Conservation (phyloP, 2,888 invertebrate genomes). For the Micoletzkya japonica region DNA sequence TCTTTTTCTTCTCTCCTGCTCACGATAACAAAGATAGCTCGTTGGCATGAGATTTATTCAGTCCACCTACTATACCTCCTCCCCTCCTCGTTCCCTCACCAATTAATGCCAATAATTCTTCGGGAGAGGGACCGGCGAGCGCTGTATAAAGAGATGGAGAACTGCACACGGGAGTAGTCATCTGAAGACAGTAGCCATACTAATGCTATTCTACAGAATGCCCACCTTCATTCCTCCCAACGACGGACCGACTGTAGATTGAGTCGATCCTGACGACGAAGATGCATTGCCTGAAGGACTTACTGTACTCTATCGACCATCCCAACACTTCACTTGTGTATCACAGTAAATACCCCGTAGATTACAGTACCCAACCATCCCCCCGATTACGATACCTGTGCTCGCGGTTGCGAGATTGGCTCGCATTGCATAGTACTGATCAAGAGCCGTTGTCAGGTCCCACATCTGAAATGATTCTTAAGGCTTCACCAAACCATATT, state of each 20-base stretch:
- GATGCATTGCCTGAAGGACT: not conserved
- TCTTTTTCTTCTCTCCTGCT: too few relatives aligned
- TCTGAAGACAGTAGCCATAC: not conserved
- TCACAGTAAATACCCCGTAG: too few relatives aligned
- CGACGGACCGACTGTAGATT: not conserved
- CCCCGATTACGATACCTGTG: not conserved
- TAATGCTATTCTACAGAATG: not conserved
- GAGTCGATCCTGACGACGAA: too few relatives aligned
- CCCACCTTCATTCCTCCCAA: not conserved
- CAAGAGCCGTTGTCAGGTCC: conserved; percentile 93
- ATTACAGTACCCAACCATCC: too few relatives aligned
- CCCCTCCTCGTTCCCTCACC: conserved; percentile 95
- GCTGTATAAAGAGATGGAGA: conserved; percentile 9
- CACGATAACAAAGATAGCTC: too few relatives aligned
- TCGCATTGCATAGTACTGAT: conserved; percentile 71
- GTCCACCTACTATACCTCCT: too few relatives aligned
- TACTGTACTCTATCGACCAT: too few relatives aligned
- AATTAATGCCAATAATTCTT: conserved; percentile 84
- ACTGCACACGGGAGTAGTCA: not conserved
- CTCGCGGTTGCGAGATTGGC: conserved; percentile 67
- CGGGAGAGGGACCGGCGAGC: conserved; percentile 77
- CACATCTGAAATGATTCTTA: conserved; percentile 76
- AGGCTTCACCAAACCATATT: not conserved
- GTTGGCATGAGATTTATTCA: too few relatives aligned
- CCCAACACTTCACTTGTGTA: too few relatives aligned